These are phyloP conservation scores for Stegastes partitus DNA, from an alignment of 2,113 vertebrate species.

Conservation along the genomic window DNA sequence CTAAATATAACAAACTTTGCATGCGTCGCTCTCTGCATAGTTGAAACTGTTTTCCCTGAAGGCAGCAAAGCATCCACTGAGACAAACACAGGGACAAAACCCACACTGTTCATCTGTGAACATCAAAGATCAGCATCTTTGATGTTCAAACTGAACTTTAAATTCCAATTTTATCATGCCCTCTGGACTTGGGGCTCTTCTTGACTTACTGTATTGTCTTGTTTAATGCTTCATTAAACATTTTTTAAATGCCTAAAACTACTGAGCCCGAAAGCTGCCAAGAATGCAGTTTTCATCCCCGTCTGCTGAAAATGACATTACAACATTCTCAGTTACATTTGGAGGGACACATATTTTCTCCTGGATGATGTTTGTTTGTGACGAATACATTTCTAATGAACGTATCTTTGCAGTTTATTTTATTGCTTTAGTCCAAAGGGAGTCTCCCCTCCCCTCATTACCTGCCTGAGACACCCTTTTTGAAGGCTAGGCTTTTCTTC, in stretches of 20 bases:
- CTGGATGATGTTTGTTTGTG: too few relatives aligned
- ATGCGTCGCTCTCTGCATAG: neutral
- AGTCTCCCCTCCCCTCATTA: too few relatives aligned
- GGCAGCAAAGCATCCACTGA: conserved; percentile 31
- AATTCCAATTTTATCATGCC: conserved; percentile 38
- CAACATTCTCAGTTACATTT: too few relatives aligned
- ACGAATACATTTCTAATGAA: too few relatives aligned
- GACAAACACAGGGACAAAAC: conserved; percentile 33
- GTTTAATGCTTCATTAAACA: conserved; percentile 30
- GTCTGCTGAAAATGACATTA: too few relatives aligned
- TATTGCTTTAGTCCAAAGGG: too few relatives aligned
- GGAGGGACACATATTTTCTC: too few relatives aligned
- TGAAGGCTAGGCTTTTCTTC: too few relatives aligned
- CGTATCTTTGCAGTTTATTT: too few relatives aligned
- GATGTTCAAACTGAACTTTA: conserved; percentile 25
- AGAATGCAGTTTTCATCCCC: neutral
- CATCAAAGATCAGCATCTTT: conserved; percentile 40
- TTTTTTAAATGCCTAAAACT: conserved; percentile 15
- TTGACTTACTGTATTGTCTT: conserved; percentile 6
- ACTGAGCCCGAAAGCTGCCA: neutral
- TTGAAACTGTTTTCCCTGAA: conserved; percentile 5
- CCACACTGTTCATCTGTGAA: conserved; percentile 29
- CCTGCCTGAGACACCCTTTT: too few relatives aligned
- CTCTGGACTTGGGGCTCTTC: conserved; percentile 3
- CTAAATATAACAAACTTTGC: neutral